Evolutionary conservation across 2,888 invertebrate species (phyloP).

Genomic region (Aphrophora alni): DNA sequence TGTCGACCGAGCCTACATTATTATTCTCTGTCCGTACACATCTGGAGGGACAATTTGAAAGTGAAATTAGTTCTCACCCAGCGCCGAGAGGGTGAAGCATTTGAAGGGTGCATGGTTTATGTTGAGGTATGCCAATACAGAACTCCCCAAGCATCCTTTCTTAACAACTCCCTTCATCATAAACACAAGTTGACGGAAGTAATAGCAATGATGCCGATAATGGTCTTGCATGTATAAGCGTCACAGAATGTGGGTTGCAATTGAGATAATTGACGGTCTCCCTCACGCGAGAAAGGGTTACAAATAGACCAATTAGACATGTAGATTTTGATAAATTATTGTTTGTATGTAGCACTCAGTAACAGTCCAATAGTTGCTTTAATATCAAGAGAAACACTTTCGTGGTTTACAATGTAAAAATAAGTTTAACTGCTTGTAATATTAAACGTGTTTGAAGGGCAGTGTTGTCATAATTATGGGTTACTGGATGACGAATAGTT

Average conservation of each 20-base stretch:
- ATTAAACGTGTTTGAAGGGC: too few relatives aligned
- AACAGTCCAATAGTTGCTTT: too few relatives aligned
- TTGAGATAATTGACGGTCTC: not conserved
- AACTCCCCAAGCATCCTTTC: not conserved
- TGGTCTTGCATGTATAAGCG: not conserved
- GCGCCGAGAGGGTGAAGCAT: not conserved
- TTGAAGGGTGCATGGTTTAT: not conserved
- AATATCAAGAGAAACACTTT: too few relatives aligned
- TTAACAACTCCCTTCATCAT: not conserved
- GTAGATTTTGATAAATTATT: not conserved
- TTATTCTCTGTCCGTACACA: constrained; percentile 2
- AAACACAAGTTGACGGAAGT: not conserved
- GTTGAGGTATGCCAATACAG: not conserved
- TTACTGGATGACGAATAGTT: too few relatives aligned
- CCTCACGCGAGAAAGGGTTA: not conserved
- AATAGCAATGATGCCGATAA: not conserved
- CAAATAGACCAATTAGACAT: constrained; percentile 2
- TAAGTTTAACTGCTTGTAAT: too few relatives aligned
- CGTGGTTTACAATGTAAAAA: too few relatives aligned
- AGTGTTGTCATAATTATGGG: too few relatives aligned
- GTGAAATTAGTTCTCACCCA: not conserved
- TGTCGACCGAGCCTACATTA: not conserved
- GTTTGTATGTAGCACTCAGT: not conserved
- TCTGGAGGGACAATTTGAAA: not conserved
- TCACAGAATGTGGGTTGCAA: not conserved